Conservation (phyloP, 2,888 invertebrate genomes). For the Drosophila colorata region DNA sequence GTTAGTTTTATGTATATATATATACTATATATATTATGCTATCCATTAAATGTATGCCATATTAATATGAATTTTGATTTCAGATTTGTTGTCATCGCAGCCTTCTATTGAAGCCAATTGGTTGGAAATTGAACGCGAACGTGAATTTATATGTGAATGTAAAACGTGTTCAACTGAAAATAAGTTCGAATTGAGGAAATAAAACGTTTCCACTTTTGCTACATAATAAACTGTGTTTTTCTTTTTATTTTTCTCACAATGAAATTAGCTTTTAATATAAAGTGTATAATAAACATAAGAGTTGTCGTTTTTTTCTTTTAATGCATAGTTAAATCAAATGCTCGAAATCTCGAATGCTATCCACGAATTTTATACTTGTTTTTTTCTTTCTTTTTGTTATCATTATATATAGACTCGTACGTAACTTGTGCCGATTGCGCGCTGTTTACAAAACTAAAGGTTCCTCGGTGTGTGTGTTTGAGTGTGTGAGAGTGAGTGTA, state of each 20-base stretch:
- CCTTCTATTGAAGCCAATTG: constrained; percentile 79
- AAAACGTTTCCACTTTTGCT: constrained; percentile 65
- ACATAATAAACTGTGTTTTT: constrained; percentile 77
- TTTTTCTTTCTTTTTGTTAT: not conserved
- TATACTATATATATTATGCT: constrained; percentile 49
- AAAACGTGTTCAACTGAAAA: constrained; percentile 35
- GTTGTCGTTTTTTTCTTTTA: constrained; percentile 42
- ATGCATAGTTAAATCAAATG: constrained; percentile 71
- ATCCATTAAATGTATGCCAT: constrained; percentile 60
- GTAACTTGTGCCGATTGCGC: constrained; percentile 77
- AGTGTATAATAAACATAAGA: constrained; percentile 78
- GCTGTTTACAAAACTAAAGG: constrained; percentile 75
- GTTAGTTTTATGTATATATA: constrained; percentile 36
- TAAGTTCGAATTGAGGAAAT: constrained; percentile 50
- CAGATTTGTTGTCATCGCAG: constrained; percentile 76
- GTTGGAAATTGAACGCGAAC: constrained; percentile 55
- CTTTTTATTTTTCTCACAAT: constrained; percentile 67
- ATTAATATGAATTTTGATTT: constrained; percentile 78
- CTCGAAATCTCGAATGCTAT: constrained; percentile 78
- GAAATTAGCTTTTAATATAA: constrained; percentile 76
- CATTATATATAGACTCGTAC: constrained; percentile 47
- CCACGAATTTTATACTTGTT: constrained; percentile 45
- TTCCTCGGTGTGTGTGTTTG: constrained; percentile 38
- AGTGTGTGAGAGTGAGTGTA: constrained; percentile 36
- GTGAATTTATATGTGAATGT: not conserved